Conservation (phyloP, 2,888 invertebrate genomes). For the Drosophila differens region DNA sequence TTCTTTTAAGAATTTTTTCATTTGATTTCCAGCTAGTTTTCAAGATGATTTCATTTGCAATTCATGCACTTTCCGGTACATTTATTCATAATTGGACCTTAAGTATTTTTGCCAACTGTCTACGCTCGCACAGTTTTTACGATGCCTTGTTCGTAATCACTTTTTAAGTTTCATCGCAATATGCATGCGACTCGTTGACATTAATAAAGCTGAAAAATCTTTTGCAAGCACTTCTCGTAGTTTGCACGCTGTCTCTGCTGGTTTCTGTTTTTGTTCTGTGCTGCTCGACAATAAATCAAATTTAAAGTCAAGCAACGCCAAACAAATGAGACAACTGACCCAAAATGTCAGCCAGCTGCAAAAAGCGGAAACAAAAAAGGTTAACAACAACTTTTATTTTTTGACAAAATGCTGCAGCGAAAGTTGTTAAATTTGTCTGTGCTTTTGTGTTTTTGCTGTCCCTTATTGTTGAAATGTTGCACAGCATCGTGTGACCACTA, state of each 20-base stretch:
- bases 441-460: not conserved
- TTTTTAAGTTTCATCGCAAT: constrained; percentile 41
- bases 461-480: constrained; percentile 49
- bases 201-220: constrained; percentile 41
- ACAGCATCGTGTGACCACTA: constrained; percentile 72
- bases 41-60: constrained; percentile 21
- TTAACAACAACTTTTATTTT: constrained; percentile 1
- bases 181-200: constrained; percentile 71
- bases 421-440: constrained; percentile 56
- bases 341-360: constrained; percentile 67
- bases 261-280: constrained; percentile 6
- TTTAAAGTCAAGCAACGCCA: constrained; percentile 65
- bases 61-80: constrained; percentile 23
- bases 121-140: not conserved
- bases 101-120: constrained; percentile 25
- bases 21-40: constrained; percentile 11
- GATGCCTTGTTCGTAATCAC: constrained; percentile 13
- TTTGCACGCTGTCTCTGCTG: not conserved
- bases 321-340: constrained; percentile 77
- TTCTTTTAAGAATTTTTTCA: not conserved
- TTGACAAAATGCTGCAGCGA: constrained; percentile 36
- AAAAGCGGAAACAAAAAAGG: constrained; percentile 54
- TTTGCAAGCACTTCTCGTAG: not conserved
- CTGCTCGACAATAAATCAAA: constrained; percentile 69
- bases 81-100: constrained; percentile 47